Conservation (phyloP, 2,888 invertebrate genomes). For the Drosophila ezoana region DNA sequence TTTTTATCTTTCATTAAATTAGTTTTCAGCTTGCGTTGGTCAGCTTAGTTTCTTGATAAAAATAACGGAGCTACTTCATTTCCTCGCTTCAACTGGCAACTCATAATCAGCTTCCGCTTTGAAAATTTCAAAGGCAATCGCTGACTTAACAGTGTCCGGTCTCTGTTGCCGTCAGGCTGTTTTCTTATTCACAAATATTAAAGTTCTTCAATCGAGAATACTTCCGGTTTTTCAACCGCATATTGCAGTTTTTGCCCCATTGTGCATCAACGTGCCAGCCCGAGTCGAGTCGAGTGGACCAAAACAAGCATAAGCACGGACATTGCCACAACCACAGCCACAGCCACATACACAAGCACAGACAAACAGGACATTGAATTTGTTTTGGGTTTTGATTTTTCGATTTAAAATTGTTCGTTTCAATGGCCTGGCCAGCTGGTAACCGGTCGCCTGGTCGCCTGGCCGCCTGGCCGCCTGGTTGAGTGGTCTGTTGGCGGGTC, state of each 20-base stretch:
- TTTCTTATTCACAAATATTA: constrained; percentile 52
- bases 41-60: constrained; percentile 17
- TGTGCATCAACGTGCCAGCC: constrained; percentile 53
- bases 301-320: constrained; percentile 25
- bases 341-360: constrained; percentile 31
- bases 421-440: constrained; percentile 51
- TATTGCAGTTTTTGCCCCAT: constrained; percentile 65
- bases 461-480: constrained; percentile 1
- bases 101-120: constrained; percentile 62
- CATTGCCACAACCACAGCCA: constrained; percentile 23
- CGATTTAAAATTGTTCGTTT: constrained; percentile 76
- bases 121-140: constrained; percentile 36
- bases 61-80: constrained; percentile 50
- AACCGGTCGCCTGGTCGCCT: constrained; percentile 13
- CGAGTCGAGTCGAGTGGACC: constrained; percentile 56
- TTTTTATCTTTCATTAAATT: constrained; percentile 5
- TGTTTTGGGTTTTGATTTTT: constrained; percentile 78
- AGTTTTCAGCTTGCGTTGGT: constrained; percentile 5
- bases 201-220: constrained; percentile 59
- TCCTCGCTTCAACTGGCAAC: constrained; percentile 48
- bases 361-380: constrained; percentile 76
- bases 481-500: constrained; percentile 3
- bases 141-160: constrained; percentile 28
- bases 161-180: constrained; percentile 30
- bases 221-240: constrained; percentile 72